Conservation (phyloP, 2,113 vertebrate genomes). For the Petrocephalus microphthalmus region DNA sequence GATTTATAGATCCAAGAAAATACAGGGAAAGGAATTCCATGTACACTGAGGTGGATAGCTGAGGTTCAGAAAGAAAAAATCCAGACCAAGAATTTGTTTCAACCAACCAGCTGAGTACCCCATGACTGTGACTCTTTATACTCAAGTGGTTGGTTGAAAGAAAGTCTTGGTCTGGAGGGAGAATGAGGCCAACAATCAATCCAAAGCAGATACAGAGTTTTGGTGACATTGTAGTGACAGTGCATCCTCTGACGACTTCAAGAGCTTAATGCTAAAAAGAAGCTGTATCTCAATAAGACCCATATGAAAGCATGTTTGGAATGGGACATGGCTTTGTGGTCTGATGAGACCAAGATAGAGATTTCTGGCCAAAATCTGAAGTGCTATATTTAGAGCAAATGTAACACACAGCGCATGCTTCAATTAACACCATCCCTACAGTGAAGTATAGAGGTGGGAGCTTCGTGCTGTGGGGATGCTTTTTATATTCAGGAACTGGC, state of each 20-base stretch:
- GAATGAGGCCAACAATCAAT: too few relatives aligned
- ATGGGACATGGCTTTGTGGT: background rate
- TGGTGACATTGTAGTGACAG: too few relatives aligned
- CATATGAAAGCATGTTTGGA: background rate
- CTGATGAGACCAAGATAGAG: background rate
- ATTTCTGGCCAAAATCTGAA: background rate
- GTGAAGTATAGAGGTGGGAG: background rate
- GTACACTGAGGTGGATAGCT: background rate
- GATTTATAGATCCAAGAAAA: background rate
- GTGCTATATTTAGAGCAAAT: background rate
- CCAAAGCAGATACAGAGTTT: too few relatives aligned
- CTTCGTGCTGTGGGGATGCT: background rate
- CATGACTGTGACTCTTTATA: background rate
- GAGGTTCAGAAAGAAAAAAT: background rate
- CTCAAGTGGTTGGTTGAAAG: background rate
- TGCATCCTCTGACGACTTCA: too few relatives aligned
- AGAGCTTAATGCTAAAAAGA: too few relatives aligned
- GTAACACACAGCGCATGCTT: background rate
- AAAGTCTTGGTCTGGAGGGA: too few relatives aligned
- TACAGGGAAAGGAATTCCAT: background rate
- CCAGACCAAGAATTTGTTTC: background rate
- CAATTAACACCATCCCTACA: background rate
- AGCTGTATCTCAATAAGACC: too few relatives aligned
- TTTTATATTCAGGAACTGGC: background rate
- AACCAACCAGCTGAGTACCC: background rate